Evolutionary conservation across 2,113 vertebrate genomes (phyloP).

Genomic region (Glaucomys volans): DNA sequence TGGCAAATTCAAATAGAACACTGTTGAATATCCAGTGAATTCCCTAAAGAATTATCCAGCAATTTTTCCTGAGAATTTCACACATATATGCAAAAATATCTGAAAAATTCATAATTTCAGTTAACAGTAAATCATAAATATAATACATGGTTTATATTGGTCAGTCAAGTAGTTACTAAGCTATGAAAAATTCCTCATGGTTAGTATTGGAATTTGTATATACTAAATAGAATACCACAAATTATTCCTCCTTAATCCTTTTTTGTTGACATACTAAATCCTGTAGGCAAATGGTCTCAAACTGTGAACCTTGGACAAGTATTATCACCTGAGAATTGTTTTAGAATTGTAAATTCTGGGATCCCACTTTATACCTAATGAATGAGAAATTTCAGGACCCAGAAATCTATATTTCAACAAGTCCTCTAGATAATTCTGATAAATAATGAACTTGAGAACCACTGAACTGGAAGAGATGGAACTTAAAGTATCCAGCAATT

Average conservation of each 20-base stretch:
- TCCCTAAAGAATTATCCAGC: not conserved
- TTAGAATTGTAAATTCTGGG: not conserved
- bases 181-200: constrained; percentile 36
- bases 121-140: constrained; percentile 34
- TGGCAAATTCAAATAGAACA: constrained; percentile 35
- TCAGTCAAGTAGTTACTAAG: constrained; percentile 64
- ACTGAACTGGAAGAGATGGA: not conserved
- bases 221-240: constrained; percentile 22
- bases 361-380: not conserved
- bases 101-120: constrained; percentile 23
- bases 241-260: not conserved
- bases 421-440: not conserved
- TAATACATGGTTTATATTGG: not conserved
- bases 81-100: not conserved
- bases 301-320: not conserved
- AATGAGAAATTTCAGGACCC: not conserved
- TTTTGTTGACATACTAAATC: not conserved
- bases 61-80: constrained; percentile 45
- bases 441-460: not conserved
- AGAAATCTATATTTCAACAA: not conserved
- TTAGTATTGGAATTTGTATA: constrained; percentile 28
- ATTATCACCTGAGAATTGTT: not conserved
- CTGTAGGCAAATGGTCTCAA: not conserved
- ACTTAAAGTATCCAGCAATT: not conserved
- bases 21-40: too few species aligned